Percentiles rank a stretch among this genome's conserved stretches.
Conservation (phyloP, 2,797 vertebrate genomes). For the Menidia menidia region DNA sequence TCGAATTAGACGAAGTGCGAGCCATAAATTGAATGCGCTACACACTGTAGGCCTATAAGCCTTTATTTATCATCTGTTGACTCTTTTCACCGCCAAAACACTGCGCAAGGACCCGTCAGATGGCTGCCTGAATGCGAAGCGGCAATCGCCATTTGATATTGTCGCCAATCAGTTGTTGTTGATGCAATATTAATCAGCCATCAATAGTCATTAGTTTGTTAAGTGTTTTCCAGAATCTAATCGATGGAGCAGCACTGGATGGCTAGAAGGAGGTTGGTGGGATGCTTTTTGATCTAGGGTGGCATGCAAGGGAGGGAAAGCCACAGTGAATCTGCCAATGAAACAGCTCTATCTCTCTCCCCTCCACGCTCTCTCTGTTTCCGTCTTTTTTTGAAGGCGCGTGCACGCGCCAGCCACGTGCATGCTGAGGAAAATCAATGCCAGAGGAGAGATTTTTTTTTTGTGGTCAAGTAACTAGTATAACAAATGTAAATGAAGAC, state of each 20-base stretch:
- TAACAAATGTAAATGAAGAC: not conserved
- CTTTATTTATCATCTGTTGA: slow-evolving; percentile 76
- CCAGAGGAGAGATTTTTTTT: not conserved
- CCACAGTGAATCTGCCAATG: slow-evolving; percentile 56
- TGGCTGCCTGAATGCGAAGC: slow-evolving; percentile 55
- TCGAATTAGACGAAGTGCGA: slow-evolving; percentile 91
- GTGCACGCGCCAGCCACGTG: slow-evolving; percentile 5
- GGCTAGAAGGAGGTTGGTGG: slow-evolving; percentile 60
- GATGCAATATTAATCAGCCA: slow-evolving; percentile 91
- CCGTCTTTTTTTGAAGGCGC: slow-evolving; percentile 12
- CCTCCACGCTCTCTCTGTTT: slow-evolving; percentile 3
- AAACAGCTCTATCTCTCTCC: slow-evolving; percentile 36
- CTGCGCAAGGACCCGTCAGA: slow-evolving; percentile 58
- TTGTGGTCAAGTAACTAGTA: not conserved
- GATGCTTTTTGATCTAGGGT: slow-evolving; percentile 65
- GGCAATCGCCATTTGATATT: slow-evolving; percentile 68
- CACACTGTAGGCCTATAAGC: slow-evolving; percentile 50
- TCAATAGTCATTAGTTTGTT: slow-evolving; percentile 88
- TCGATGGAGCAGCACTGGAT: slow-evolving; percentile 77
- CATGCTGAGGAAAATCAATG: slow-evolving; percentile 11
- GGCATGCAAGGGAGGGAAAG: slow-evolving; percentile 48
- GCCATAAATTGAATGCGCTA: slow-evolving; percentile 86
- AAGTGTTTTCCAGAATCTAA: slow-evolving; percentile 84
- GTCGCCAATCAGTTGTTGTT: slow-evolving; percentile 77
- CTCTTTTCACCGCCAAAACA: slow-evolving; percentile 39